Evolutionary conservation across 2,113 vertebrate species (phyloP), one percentile per base, ranked within the genome.

Genomic region (Plecturocebus donacophilus): DNA sequence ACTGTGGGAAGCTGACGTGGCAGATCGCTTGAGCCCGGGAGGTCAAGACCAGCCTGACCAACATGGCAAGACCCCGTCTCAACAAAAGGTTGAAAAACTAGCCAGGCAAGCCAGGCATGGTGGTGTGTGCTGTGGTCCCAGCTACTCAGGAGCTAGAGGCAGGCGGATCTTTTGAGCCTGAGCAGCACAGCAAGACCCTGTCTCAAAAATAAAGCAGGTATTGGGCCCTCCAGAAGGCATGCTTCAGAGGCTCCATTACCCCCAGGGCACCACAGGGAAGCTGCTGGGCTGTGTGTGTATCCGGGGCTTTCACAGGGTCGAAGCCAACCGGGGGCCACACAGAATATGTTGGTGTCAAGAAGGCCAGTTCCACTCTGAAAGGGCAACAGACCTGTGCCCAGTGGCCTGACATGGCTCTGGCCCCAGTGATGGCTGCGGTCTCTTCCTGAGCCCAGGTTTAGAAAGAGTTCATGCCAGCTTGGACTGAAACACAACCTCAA

Each of bases 261-360:
- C 13, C 80, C 6, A 23, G 12, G 0, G 49, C 5, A 20, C 3
- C 1, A 3, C 0, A 3, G 42, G 49, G 21, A 17, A 25, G 38
- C 5, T 3, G 54, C 27, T n/a, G 47, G 45, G 5, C 45, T 47
- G 2, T 16, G 38, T 21, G 20, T 23, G 16, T 38, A 17, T 23
- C 2, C 2, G 6, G 32, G 56, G 23, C 75, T 81, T 52, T 30
- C 38, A 20, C 0, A 2, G 86, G 25, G 49, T 27, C 12, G 13
- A 40, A 35, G 27, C 10, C 17, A 25, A 27, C 20, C 32, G 64
- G 49, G 38, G 38, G 27, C 45, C 19, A n/a, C 61, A 54, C 2
- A 11, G 27, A 12, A 32, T 49, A 19, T 12, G 6, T 1, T n/a
- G 2, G 61, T 66, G 86, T 11, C 56, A 20, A 21, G n/a, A 81